Base-by-base conservation (phyloP, 1,140 invertebrate genomes). In the Panulirus ornatus region DNA sequence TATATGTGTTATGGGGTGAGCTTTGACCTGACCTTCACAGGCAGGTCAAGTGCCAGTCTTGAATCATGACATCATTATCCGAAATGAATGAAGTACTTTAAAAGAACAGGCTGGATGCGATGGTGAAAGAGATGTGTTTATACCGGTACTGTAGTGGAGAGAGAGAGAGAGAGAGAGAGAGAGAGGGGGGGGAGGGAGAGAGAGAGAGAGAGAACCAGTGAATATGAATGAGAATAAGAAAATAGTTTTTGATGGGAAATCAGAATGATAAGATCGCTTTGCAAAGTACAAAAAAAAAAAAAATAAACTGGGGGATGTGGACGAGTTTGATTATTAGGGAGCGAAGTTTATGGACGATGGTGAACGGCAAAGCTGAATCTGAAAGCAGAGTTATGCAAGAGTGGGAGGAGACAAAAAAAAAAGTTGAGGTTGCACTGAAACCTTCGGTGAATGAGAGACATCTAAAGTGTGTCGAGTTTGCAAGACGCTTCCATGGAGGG, bases 181-280 rank as follows among this genome's bases (percentile, higher is more conserved):
- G 27, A 11, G 70, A 73, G 70, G 70, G 70, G 27, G 70, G 63
- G 22, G 30, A 76, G 73, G n/a, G 76, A 42, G 44, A n/a, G 76
- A n/a, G 73, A 76, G 30, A n/a, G 40, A 76, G 44, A 79, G 76
- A 38, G 73, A 76, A n/a, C 34, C 9, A 34, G 36, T 11, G 36
- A 76, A n/a, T 36, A 11, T 14, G 73, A 76, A 38, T 11, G 27
- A 76, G 66, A 27, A n/a, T n/a, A 70, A n/a, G 1, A 11, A 58
- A 8, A 70, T 9, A 16, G n/a, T 66, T 5, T 11, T 11, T 22
- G 51, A 11, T 58, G 51, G 11, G 22, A 58, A 11, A 22, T 11
- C 11, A 22, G 51, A 58, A 22, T 11, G 51, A 71, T 8, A 71
- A 30, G 30, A 11, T 9, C 6, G 70, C 9, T 8, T 9, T 11